Evolutionary conservation across 2,113 vertebrate genomes (phyloP), one percentile per base, ranked within the genome.

Genomic region (Grammomys dolichurus): DNA sequence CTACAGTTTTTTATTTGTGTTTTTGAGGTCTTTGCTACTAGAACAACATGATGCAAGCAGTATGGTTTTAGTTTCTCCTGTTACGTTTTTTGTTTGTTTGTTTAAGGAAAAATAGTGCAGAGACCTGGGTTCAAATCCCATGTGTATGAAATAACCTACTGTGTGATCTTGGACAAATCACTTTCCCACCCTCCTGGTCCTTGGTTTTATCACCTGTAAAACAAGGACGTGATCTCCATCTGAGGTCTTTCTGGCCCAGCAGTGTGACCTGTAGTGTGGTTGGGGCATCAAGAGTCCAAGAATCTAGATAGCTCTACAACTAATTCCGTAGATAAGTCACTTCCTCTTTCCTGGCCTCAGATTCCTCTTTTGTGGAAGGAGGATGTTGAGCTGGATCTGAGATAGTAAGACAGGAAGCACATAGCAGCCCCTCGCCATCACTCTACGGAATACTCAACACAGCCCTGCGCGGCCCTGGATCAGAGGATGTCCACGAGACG

Each of bases 361-460:
- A 75, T 63, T 92, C 78, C 78, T 95, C 51, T 60, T 96, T 95
- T 94, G 70, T 26, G 65, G 95, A 95, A 58, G 4, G 0, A 94
- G 90, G 84, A 60, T 33, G 28, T 80, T 51, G 75, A 22, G 63
- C 28, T 84, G 28, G 43, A 76, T 69, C 9, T 46, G 54, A 73
- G 54, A 40, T 56, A 22, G 22, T 36, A 19, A 33, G 10, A 31
- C 0, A 26, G 36, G n/a, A 28, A 78, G 46, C 17, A 0, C 28
- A 3, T 3, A 0, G n/a, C 13, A 33, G 13, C 24, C 7, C 16
- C 70, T 54, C 46, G 20, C 28, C 12, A 33, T 7, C 51, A 43
- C 17, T 48, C 63, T 11, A 0, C 33, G 0, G 84, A 54, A 24
- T 75, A 69, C 82, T 9, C 31, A 7, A n/a, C 40, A 33, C 26